These are phyloP conservation scores for Cydia amplana DNA, from an alignment of 1,140 invertebrate genomes.

Conservation along the genomic window DNA sequence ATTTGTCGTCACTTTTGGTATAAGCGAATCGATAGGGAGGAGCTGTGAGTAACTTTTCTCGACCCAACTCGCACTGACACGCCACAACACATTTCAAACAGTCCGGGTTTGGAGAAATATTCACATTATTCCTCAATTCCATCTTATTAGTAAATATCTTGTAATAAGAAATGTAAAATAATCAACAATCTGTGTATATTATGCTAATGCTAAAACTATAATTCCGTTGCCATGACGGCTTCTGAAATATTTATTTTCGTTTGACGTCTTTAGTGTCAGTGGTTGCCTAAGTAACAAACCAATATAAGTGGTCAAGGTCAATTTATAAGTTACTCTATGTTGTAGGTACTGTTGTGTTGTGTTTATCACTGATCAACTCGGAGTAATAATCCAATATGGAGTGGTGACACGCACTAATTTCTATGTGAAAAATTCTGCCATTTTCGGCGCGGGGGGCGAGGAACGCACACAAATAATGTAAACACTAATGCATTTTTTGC, in stretches of 20 bases:
- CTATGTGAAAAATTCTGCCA: too few relatives aligned
- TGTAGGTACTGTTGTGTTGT: slow-evolving; percentile 35
- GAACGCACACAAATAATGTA: too few relatives aligned
- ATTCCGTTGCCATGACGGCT: slow-evolving; percentile 32
- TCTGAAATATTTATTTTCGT: slow-evolving; percentile 45
- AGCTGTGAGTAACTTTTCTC: slow-evolving; percentile 69
- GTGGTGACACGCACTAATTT: too few relatives aligned
- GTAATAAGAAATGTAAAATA: slow-evolving; percentile 28
- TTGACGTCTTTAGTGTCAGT: slow-evolving; percentile 40
- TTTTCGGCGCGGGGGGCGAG: too few relatives aligned
- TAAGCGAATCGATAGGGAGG: slow-evolving; percentile 49
- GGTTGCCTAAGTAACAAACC: slow-evolving; percentile 47
- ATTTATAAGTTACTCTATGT: too few relatives aligned
- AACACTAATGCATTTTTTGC: too few relatives aligned
- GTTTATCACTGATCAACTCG: too few relatives aligned
- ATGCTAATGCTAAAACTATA: slow-evolving; percentile 26
- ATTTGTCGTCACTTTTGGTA: slow-evolving; percentile 50
- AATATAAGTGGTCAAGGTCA: slow-evolving; percentile 21
- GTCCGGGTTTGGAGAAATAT: slow-evolving; percentile 53
- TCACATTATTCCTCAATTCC: slow-evolving; percentile 47
- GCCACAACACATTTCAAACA: slow-evolving; percentile 53
- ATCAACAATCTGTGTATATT: slow-evolving; percentile 28
- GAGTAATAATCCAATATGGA: too few relatives aligned
- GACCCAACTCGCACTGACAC: slow-evolving; percentile 70
- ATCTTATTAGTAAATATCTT: slow-evolving; percentile 16